Base-by-base conservation (phyloP, 1,140 invertebrate species). In the Caenorhabditis inopinata region DNA sequence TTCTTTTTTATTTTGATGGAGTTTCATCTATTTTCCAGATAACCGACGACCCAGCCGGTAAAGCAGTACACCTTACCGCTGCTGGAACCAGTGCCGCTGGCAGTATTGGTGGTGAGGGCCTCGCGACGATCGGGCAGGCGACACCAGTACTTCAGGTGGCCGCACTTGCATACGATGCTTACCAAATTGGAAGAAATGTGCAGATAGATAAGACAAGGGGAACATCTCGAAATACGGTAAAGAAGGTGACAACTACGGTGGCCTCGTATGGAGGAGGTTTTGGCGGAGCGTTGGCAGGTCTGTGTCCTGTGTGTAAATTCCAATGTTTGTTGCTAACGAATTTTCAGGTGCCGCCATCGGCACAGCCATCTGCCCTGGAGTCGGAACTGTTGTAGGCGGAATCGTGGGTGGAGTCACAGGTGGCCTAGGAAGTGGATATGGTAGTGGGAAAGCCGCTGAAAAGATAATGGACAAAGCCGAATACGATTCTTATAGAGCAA, bases 171-270 rank as follows among this genome's bases (percentile, higher is more conserved):
- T 68, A 68, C 16, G 58, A 68, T 68, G 58, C 58, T 18, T 68
- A 68, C 21, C 58, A 68, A 21, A 68, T 68, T 38, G 58, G 58
- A 32, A 68, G 32, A 38, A 68, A 68, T 18, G 58, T 68, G n/a
- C 29, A 68, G n/a, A 68, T 38, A 11, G 58, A 68, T 38, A 68
- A 68, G n/a, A 68, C 6, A 16, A 35, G 16, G 32, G 58, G 58
- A 12, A 68, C 58, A 1, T 38, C 16, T 38, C 0, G 58, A 32
- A 68, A 68, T 68, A 68, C 58, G 16, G 58, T 68, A 7, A 68
- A 68, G 58, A 68, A 68, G n/a, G 29, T 68, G 29, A 68, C 58
- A 2, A 68, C 58, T 38, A 68, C 58, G 7, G 58, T 68, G 38
- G 16, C 32, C 4, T n/a, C 58, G 0, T 3, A 68, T 0, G 32